phyloP scores from a whole-genome alignment of 2,888 invertebrate species.

The Teleogryllus oceanicus region DNA sequence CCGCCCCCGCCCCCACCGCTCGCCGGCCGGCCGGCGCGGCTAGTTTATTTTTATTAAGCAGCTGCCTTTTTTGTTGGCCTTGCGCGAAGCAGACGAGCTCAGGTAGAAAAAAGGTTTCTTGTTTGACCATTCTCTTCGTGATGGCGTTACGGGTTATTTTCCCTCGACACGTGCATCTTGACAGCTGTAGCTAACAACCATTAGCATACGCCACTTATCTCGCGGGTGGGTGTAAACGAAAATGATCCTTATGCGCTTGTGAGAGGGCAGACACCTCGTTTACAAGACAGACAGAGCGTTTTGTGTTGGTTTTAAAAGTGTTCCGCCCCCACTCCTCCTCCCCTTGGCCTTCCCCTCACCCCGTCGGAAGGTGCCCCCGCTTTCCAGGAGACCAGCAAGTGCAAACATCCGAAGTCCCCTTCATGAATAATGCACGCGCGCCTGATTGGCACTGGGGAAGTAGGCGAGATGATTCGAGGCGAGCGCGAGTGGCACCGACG shows the following conservation, averaged over 20 bases:
- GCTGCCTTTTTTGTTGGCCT: conserved; percentile 25
- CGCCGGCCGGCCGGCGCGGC: not conserved
- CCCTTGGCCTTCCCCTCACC: too few species aligned
- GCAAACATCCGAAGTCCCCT: conserved; percentile 21
- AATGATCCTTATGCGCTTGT: conserved; percentile 26
- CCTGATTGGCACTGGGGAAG: not conserved
- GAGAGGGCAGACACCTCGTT: conserved; percentile 28
- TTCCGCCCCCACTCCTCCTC: not conserved
- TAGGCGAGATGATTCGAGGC: not conserved
- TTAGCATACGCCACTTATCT: conserved; percentile 29
- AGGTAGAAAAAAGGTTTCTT: conserved; percentile 28
- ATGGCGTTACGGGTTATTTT: conserved; percentile 30
- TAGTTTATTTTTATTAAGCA: conserved; percentile 1
- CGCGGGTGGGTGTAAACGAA: conserved; percentile 19
- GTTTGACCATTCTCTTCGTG: conserved; percentile 27
- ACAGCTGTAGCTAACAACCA: conserved; percentile 29
- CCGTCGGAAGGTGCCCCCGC: not conserved
- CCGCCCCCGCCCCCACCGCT: not conserved
- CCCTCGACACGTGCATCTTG: conserved; percentile 25
- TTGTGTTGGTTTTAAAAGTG: conserved; percentile 24
- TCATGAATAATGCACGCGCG: conserved; percentile 20
- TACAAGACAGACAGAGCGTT: not conserved
- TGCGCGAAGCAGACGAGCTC: conserved; percentile 24
- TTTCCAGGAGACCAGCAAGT: conserved; percentile 19
- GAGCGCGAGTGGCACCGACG: not conserved